phyloP scores from a whole-genome alignment of 2,888 invertebrate genomes.

The Eustalomyia histrio region DNA sequence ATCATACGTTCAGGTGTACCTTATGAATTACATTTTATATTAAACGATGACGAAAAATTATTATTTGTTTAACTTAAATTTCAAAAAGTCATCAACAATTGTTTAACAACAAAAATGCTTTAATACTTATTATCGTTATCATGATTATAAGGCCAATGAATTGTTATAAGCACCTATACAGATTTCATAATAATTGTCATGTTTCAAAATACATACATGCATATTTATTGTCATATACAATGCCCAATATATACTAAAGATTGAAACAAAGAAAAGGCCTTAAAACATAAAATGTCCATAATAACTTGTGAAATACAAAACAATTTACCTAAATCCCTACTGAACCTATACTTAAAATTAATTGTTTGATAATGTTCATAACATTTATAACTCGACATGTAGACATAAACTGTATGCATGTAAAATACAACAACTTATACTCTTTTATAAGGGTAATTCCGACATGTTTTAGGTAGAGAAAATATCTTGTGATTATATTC shows the following conservation, averaged over 20 bases:
- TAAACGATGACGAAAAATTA: not conserved
- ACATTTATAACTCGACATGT: slow-evolving; percentile 40
- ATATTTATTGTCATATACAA: not conserved
- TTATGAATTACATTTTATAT: too few species aligned
- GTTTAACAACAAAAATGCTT: not conserved
- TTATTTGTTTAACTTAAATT: not conserved
- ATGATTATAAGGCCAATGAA: slow-evolving; percentile 28
- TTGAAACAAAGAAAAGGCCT: slow-evolving; percentile 4
- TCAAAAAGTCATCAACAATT: not conserved
- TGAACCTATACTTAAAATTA: slow-evolving; percentile 61
- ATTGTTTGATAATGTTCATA: slow-evolving; percentile 60
- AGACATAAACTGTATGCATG: not conserved
- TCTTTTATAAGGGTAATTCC: too few species aligned
- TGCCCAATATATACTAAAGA: not conserved
- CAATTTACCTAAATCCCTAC: slow-evolving; percentile 61
- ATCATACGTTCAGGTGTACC: too few species aligned
- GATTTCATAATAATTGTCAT: slow-evolving; percentile 48
- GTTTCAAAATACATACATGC: slow-evolving; percentile 6
- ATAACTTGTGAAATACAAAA: slow-evolving; percentile 50
- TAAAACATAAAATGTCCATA: slow-evolving; percentile 37
- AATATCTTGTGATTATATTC: slow-evolving; percentile 5
- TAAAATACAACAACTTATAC: not conserved
- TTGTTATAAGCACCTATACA: slow-evolving; percentile 45
- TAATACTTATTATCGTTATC: not conserved
- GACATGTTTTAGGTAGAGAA: not conserved